These are phyloP conservation scores for Mellivora capensis DNA, from an alignment of 2,113 vertebrate species.

Conservation along the genomic window DNA sequence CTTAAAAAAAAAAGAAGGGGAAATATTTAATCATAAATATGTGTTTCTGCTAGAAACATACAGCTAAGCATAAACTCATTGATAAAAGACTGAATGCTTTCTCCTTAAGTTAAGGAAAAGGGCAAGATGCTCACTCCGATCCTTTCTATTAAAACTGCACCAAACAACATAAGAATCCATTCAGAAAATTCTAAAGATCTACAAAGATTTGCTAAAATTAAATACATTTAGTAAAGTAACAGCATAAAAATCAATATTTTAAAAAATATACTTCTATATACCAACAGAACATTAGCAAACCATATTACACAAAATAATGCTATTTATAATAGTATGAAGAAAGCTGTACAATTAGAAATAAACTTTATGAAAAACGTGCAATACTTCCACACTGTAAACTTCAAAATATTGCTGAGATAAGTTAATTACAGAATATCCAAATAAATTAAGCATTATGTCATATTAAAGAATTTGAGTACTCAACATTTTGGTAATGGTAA, in stretches of 20 bases:
- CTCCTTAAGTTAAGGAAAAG: background rate
- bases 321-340: background rate
- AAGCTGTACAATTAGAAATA: background rate
- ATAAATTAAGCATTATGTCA: background rate
- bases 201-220: background rate
- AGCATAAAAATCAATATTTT: background rate
- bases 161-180: background rate
- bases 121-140: background rate
- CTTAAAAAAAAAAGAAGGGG: background rate
- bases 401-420: background rate
- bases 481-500: background rate
- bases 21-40: background rate
- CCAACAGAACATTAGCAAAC: background rate
- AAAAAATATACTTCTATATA: background rate
- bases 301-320: background rate
- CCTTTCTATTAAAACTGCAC: background rate
- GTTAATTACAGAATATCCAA: background rate
- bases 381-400: background rate
- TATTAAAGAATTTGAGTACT: background rate
- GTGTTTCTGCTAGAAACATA: background rate
- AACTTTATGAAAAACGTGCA: background rate
- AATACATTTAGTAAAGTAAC: background rate
- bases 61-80: background rate
- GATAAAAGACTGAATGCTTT: background rate
- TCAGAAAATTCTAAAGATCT: background rate